Evolutionary conservation across 2,888 invertebrate species (phyloP), one percentile per base, ranked within the genome.

Genomic region (Encarsia formosa): DNA sequence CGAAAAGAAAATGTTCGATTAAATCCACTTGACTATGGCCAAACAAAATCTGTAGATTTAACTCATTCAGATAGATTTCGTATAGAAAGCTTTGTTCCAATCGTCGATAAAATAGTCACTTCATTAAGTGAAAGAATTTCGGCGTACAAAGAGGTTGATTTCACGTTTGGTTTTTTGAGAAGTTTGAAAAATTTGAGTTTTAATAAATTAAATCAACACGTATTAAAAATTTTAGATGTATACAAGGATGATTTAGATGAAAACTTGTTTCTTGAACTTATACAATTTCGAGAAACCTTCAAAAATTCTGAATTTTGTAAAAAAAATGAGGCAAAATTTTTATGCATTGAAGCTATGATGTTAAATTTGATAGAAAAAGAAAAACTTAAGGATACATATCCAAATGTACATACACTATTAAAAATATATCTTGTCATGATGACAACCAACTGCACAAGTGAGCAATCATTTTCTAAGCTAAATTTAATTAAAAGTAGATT

Each of bases 381-480:
- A 29, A 13, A 13, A 9, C 29, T 29, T 29, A 13, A 29, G 29
- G 29, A 5, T n/a, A 6, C 15, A 11, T 15, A n/a, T 15, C 34
- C 42, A 3, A 56, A 52, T 32, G 22, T 35, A 5, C 43, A 49
- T 44, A 54, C 49, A 11, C 4, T 34, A 22, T 39, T 55, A 8
- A 29, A 45, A 37, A 50, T 47, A 37, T 51, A 47, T 29, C 32
- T 47, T 15, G 43, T 47, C 2, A n/a, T 51, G 11, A 52, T 52
- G 48, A 35, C 37, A 18, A 31, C 44, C 5, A 55, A 52, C n/a
- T 55, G 56, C 29, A 48, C 26, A 34, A 46, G 44, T 16, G 43
- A 48, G 23, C 23, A 47, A n/a, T 42, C 51, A 8, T 49, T 50
- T 34, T 42, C 49, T 23, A 51, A 49, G 26, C 6, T 57, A 3